Percentiles rank a stretch among this genome's conserved stretches.
These are phyloP conservation scores for Channa argus DNA, from an alignment of 2,113 vertebrate genomes.

Conservation along the genomic window DNA sequence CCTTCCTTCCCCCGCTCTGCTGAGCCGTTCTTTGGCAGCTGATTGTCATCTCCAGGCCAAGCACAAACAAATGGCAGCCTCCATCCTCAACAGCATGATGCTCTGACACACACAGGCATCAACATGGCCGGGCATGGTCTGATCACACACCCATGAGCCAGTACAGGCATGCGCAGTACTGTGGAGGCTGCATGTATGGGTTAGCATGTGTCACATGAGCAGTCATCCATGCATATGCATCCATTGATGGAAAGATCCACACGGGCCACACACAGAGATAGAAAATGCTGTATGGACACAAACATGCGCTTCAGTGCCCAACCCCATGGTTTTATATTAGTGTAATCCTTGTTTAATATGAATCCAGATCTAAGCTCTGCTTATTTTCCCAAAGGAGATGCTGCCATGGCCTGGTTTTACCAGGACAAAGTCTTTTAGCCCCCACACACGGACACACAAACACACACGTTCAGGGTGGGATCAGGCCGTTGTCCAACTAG, in stretches of 20 bases:
- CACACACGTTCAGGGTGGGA: conserved; percentile 44
- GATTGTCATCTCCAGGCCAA: conserved; percentile 58
- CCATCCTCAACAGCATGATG: conserved; percentile 49
- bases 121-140: conserved; percentile 30
- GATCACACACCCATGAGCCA: conserved; percentile 43
- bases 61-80: conserved; percentile 72
- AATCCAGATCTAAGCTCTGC: conserved; percentile 51
- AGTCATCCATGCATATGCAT: conserved; percentile 39
- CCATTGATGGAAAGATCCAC: conserved; percentile 12
- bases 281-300: conserved; percentile 40
- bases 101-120: conserved; percentile 58
- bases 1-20: conserved; percentile 24
- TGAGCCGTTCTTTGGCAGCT: conserved; percentile 66
- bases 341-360: conserved; percentile 67
- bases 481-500: conserved; percentile 63
- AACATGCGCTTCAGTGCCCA: conserved; percentile 24
- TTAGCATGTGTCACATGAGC: conserved; percentile 45
- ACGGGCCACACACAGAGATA: conserved; percentile 44
- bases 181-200: conserved; percentile 34
- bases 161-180: conserved; percentile 36
- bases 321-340: conserved; percentile 41
- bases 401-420: conserved; percentile 61
- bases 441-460: conserved; percentile 31
- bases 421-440: conserved; percentile 42
- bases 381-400: conserved; percentile 54